Conservation (phyloP, 2,113 vertebrate genomes). For the Polypterus senegalus region DNA sequence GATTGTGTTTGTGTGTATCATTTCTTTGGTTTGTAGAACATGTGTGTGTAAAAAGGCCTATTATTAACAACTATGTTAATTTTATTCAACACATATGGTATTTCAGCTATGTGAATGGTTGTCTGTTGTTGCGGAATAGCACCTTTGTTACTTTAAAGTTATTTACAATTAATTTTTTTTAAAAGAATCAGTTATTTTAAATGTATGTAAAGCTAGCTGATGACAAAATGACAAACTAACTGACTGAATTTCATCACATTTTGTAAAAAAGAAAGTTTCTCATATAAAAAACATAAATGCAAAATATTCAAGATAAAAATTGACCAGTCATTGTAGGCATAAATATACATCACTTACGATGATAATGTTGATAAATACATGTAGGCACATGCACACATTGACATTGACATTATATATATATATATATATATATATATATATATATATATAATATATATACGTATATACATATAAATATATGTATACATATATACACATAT, state of each 20-base stretch:
- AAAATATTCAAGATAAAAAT: conserved; percentile 3
- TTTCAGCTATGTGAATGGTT: conserved; percentile 54
- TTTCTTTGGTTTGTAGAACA: conserved; percentile 28
- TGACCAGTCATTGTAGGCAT: conserved; percentile 5
- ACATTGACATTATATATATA: too few species aligned
- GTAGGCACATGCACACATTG: too few species aligned
- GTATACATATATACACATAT: conserved; percentile 60
- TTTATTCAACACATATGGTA: conserved; percentile 48
- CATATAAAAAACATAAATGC: too few species aligned
- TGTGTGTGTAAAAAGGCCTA: conserved; percentile 26
- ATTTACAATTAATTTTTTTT: conserved; percentile 69
- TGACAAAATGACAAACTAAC: conserved; percentile 67
- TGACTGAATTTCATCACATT: conserved; percentile 61
- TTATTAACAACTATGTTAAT: conserved; percentile 41
- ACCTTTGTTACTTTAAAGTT: conserved; percentile 52
- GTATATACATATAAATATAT: conserved; percentile 72
- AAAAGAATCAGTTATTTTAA: conserved; percentile 68
- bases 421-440: too few species aligned
- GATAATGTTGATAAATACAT: too few species aligned
- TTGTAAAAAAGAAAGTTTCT: conserved; percentile 39
- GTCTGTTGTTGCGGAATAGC: conserved; percentile 58
- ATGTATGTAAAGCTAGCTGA: conserved; percentile 61
- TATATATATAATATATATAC: too few species aligned
- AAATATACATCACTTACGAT: too few species aligned
- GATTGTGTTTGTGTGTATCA: conserved; percentile 5